A percentile compares a stretch with the other conserved stretches of the same genome.
Conservation (phyloP, 2,113 vertebrate species). For the Indri indri region DNA sequence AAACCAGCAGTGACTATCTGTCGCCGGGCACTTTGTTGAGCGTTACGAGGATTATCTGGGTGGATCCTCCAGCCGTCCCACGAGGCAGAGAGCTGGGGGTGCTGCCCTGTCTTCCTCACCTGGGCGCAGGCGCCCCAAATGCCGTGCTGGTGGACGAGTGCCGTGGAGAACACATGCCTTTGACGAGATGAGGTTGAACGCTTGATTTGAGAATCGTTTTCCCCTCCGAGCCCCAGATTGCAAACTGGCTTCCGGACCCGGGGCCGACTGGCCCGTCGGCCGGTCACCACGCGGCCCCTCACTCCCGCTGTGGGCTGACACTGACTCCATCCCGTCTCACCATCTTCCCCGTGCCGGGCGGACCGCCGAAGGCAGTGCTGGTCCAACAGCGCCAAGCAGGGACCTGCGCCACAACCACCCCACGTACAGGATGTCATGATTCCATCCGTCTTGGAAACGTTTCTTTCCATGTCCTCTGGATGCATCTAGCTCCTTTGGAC, state of each 20-base stretch:
- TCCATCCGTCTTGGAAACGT: fast-evolving
- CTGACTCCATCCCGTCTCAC: background rate
- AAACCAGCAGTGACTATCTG: fast-evolving
- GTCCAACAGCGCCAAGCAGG: background rate
- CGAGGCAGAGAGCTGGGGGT: too few relatives aligned
- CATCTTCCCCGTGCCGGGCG: background rate
- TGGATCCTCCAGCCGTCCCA: background rate
- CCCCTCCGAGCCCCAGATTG: fast-evolving
- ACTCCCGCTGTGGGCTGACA: fast-evolving
- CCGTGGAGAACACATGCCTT: fast-evolving
- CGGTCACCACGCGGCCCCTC: too few relatives aligned
- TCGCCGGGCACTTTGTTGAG: background rate
- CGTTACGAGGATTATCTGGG: background rate
- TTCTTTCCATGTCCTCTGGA: background rate
- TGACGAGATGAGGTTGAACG: background rate
- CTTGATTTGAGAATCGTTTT: background rate
- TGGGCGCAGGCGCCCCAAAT: fast-evolving
- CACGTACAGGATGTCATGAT: fast-evolving
- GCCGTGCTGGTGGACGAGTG: fast-evolving
- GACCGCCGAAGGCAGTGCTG: fast-evolving
- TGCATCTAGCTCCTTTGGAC: fast-evolving
- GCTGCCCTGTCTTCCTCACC: background rate
- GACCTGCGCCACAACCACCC: fast-evolving
- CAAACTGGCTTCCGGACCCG: background rate
- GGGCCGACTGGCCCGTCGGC: fast-evolving